phyloP scores from a whole-genome alignment of 2,113 vertebrate genomes.

The Melanocharis versteri region DNA sequence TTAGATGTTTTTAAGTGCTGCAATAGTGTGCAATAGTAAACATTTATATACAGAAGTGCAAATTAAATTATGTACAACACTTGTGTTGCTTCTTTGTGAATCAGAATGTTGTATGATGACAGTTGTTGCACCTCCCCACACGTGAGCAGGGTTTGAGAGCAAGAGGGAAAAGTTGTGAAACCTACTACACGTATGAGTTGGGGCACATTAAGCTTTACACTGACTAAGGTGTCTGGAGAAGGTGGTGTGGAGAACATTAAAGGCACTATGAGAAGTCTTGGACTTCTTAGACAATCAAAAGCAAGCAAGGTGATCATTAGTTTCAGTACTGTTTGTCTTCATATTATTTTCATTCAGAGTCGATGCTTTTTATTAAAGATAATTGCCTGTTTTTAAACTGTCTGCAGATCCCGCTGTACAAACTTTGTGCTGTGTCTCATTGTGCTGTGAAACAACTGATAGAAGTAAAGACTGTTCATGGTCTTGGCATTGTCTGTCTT shows the following conservation, averaged over 20 bases:
- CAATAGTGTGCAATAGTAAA: conserved; percentile 71
- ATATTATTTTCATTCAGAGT: conserved; percentile 15
- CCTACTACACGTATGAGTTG: not conserved
- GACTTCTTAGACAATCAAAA: not conserved
- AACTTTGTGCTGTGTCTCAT: conserved; percentile 43
- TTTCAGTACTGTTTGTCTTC: conserved; percentile 35
- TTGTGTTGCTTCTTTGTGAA: conserved; percentile 65
- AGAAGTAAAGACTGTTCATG: conserved; percentile 61
- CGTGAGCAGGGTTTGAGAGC: not conserved
- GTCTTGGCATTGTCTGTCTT: conserved; percentile 54
- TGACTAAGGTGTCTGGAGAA: not conserved
- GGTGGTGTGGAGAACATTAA: not conserved
- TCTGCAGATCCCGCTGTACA: conserved; percentile 52
- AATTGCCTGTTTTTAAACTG: conserved; percentile 40
- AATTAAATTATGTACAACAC: conserved; percentile 74
- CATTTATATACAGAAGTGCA: conserved; percentile 70
- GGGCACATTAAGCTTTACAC: not conserved
- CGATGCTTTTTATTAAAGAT: conserved; percentile 5
- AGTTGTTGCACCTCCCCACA: not conserved
- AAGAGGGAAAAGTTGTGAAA: not conserved
- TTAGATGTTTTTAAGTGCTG: conserved; percentile 72
- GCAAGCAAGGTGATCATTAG: not conserved
- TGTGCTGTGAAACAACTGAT: conserved; percentile 55
- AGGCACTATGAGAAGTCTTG: not conserved
- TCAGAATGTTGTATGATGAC: conserved; percentile 16